Evolutionary conservation across 2,888 invertebrate genomes (phyloP), one percentile per base, ranked within the genome.

Genomic region (Luperina testacea): DNA sequence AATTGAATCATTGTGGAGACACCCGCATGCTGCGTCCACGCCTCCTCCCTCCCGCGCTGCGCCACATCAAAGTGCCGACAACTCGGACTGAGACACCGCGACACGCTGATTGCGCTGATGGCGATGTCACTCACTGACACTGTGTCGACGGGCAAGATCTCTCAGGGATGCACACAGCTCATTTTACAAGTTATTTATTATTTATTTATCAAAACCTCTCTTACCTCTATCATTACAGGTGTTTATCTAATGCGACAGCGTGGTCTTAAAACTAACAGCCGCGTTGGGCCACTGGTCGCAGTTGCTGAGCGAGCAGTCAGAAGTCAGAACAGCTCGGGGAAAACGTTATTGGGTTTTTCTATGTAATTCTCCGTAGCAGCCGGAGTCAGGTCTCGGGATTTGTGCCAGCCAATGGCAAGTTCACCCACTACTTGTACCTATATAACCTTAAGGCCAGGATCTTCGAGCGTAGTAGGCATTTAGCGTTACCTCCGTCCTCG

Each of bases 1-100:
- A 82, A 82, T 82, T 84, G 81, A 78, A 84, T 80, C 67, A 75
- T 70, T 80, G 80, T n/a, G 63, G 69, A 51, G 27, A 51, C 5
- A 73, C 17, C 17, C 59, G 5, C 75, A 9, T 13, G 13, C 27
- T 20, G 48, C 27, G n/a, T 20, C 45, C 69, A 27, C 45, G 20
- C 70, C 24, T 5, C 24, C 0, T 11, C 27, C 6, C 59, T 15
- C 13, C 20, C 27, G 24, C 53, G 9, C 42, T 24, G 32, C 45
- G n/a, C n/a, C n/a, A 20, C 42, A 53, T 77, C 51, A 53, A 78
- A 77, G 76, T n/a, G 27, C 76, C 76, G 78, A 20, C 45, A 32
- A 42, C 42, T 38, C 17, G 42, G 51, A 38, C 38, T 75, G 82
- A 20, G 74, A 13, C 20, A 13, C 20, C 42, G n/a, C 32, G 61